Evolutionary conservation across 2,797 vertebrate genomes (phyloP).

Genomic region (Psittacula derbiana): DNA sequence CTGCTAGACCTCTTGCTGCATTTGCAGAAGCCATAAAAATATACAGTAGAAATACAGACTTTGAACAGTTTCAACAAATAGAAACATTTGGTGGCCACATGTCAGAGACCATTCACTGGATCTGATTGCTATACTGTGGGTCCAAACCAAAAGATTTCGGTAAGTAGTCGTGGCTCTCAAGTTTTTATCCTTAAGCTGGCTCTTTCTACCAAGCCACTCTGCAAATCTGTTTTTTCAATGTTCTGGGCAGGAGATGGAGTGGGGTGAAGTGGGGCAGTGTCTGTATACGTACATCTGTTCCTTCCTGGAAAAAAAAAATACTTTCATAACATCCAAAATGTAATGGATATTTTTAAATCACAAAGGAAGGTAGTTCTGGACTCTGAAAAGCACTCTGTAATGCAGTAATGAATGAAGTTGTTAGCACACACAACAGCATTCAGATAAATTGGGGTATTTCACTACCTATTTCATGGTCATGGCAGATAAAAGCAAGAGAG

Average conservation of each 20-base stretch:
- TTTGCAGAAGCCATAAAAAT: slow-evolving; percentile 56
- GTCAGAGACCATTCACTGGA: slow-evolving; percentile 1
- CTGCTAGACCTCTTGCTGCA: slow-evolving; percentile 1
- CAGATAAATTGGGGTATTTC: background rate
- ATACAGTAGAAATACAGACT: slow-evolving; percentile 34
- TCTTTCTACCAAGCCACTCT: background rate
- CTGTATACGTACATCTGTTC: background rate
- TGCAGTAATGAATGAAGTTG: background rate
- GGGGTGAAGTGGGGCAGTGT: rapidly evolving
- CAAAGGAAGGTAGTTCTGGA: background rate
- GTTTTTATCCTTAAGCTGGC: background rate
- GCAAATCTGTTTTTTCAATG: background rate
- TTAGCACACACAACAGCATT: background rate
- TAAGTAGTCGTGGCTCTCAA: background rate
- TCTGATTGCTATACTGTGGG: background rate
- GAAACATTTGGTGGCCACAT: slow-evolving; percentile 66
- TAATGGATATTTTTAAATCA: background rate
- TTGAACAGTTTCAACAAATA: background rate
- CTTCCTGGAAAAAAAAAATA: background rate
- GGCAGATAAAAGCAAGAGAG: background rate
- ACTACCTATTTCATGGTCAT: background rate
- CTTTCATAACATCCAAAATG: background rate
- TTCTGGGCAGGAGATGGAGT: background rate
- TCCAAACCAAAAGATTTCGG: background rate
- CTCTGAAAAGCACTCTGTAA: background rate